Percentiles rank a stretch among this genome's conserved stretches.
phyloP scores from a whole-genome alignment of 2,797 vertebrate genomes.

The Tiaroga cobitis region DNA sequence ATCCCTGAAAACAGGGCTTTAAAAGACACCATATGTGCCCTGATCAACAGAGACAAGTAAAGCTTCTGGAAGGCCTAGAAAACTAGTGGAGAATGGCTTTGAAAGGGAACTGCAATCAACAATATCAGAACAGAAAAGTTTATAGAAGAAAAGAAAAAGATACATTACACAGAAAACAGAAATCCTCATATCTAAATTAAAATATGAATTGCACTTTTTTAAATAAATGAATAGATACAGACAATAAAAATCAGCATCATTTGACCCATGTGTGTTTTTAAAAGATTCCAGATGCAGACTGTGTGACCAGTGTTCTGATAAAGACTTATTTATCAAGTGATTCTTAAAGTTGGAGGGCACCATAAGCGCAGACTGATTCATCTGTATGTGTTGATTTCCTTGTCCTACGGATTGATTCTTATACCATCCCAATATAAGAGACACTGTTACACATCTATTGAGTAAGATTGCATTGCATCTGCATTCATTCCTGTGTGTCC shows the following conservation, averaged over 20 bases:
- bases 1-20: too few relatives aligned
- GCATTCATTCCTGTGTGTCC: neutral
- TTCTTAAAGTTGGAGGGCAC: neutral
- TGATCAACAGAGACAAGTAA: too few relatives aligned
- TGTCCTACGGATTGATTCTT: neutral
- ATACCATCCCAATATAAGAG: neutral
- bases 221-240: neutral
- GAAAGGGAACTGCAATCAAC: too few relatives aligned
- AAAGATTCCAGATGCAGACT: neutral
- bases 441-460: neutral
- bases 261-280: neutral
- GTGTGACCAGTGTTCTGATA: neutral
- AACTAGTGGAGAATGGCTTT: too few relatives aligned
- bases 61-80: too few relatives aligned
- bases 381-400: slow-evolving; percentile 25
- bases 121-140: neutral
- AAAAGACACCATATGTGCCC: too few relatives aligned
- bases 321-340: slow-evolving; percentile 16
- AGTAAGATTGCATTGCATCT: neutral
- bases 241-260: neutral
- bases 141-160: neutral
- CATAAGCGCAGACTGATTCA: neutral
- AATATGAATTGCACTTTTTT: neutral
- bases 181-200: neutral
- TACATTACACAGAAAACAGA: too few relatives aligned